A percentile compares a stretch with the other conserved stretches of the same genome.
Conservation (phyloP, 2,888 invertebrate genomes). For the Noctua janthe region DNA sequence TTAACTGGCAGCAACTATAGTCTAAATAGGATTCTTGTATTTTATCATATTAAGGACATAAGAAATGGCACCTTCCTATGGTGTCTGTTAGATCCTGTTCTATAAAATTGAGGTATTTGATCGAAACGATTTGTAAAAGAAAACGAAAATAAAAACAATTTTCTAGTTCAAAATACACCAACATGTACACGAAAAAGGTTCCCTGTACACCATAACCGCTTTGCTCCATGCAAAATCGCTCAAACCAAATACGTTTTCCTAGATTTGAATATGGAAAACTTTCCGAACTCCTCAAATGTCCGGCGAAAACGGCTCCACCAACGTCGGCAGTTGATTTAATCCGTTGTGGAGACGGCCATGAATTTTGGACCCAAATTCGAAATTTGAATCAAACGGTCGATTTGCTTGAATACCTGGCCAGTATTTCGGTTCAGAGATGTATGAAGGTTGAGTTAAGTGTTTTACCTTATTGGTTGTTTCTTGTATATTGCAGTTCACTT, state of each 20-base stretch:
- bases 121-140: background rate
- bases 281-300: conserved; percentile 46
- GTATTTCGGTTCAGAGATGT: background rate
- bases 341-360: conserved; percentile 35
- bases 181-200: background rate
- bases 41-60: too few species aligned
- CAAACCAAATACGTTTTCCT: conserved; percentile 54
- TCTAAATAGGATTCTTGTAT: too few species aligned
- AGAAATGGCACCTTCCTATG: background rate
- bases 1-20: too few species aligned
- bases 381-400: conserved; percentile 40
- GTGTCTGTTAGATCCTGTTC: background rate
- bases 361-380: conserved; percentile 40
- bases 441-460: background rate
- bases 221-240: conserved; percentile 27
- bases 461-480: background rate
- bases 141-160: background rate
- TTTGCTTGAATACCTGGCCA: conserved; percentile 22
- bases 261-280: conserved; percentile 58
- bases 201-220: conserved; percentile 11
- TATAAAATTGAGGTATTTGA: background rate
- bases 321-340: conserved; percentile 47
- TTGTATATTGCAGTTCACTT: background rate
- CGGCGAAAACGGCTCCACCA: conserved; percentile 34
- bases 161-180: background rate